Evolutionary conservation across 2,888 invertebrate species (phyloP), one percentile per base, ranked within the genome.

Genomic region (Coelinius sp.): DNA sequence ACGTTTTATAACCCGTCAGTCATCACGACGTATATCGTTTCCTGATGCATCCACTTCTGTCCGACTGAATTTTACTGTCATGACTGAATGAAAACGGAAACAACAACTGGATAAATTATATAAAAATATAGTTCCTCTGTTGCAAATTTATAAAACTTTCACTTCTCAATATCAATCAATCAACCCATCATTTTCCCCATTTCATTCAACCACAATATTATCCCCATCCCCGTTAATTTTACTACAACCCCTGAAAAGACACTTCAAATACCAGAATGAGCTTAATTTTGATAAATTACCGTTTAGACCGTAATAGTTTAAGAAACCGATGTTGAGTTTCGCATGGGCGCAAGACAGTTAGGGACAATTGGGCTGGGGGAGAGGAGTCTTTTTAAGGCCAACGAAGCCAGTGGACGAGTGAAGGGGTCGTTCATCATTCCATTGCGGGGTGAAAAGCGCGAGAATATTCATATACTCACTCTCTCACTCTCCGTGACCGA

Each of bases 401-500:
- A 31, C 49, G 52, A 69, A 71, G 52, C 49, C 41, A 71, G 76
- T 63, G 62, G 31, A 56, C 68, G 71, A 77, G 35, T 12, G 77
- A 77, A 76, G 73, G 74, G 80, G 78, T 83, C 86, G 83, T 85
- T 84, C 84, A 83, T 87, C 86, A 86, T 85, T 84, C 81, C 79
- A 80, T 81, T 82, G 80, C 80, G 76, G 73, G 76, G 78, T 79
- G 79, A 79, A 79, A 78, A 78, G 78, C 78, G 79, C 78, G 78
- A 74, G 86, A 85, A 86, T 86, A 85, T 86, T 86, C 86, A 84
- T 85, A 82, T 83, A 83, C 82, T 78, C 75, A 73, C 73, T 69
- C 49, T 67, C 65, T 31, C 68, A 49, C 67, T 62, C 69, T 65
- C 49, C 17, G 52, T 62, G 27, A 56, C 24, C 53, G 59, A 70